Evolutionary conservation across 2,888 invertebrate genomes (phyloP).

Genomic region (Tupiocoris notatus): DNA sequence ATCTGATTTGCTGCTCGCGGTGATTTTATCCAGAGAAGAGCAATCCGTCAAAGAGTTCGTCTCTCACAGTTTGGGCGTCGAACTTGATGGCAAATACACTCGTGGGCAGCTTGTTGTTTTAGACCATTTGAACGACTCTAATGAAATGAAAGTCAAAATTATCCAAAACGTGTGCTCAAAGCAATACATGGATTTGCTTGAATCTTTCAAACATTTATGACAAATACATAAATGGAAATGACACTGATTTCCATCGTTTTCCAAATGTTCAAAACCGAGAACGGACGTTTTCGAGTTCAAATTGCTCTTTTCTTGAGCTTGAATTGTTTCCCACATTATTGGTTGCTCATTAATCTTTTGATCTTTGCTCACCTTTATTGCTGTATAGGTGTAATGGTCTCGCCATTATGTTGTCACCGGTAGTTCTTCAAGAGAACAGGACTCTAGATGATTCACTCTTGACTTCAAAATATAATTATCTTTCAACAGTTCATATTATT

Average conservation of each 20-base stretch:
- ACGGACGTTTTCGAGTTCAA: too few relatives aligned
- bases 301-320: too few relatives aligned
- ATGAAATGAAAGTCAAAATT: background rate
- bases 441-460: too few relatives aligned
- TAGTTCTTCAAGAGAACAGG: too few relatives aligned
- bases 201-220: slow-evolving; percentile 14
- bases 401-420: too few relatives aligned
- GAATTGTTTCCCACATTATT: too few relatives aligned
- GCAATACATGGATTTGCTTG: background rate
- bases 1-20: slow-evolving; percentile 30
- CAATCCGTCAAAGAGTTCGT: background rate
- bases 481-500: too few relatives aligned
- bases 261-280: background rate
- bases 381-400: too few relatives aligned
- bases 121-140: slow-evolving; percentile 10
- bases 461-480: too few relatives aligned
- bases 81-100: slow-evolving; percentile 19
- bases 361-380: too few relatives aligned
- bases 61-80: slow-evolving; percentile 19
- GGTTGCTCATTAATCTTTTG: too few relatives aligned
- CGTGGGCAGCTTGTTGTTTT: slow-evolving; percentile 29
- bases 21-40: background rate
- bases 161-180: background rate
- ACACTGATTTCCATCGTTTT: background rate
- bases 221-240: background rate